These are phyloP conservation scores for Stictonetta naevosa DNA, from an alignment of 2,113 vertebrate species.

Conservation along the genomic window DNA sequence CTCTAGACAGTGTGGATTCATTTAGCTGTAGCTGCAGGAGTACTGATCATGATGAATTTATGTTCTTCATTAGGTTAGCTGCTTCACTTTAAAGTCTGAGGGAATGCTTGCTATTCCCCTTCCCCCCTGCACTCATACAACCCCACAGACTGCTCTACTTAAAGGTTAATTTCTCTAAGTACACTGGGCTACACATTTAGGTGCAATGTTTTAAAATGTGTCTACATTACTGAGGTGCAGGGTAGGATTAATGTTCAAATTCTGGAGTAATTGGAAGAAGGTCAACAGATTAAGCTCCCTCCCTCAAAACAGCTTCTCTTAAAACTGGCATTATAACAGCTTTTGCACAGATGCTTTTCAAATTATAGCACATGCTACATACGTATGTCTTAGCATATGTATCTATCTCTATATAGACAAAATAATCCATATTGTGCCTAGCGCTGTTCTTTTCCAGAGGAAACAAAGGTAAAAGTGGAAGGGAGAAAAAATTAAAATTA, in stretches of 20 bases:
- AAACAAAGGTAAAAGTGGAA: neutral
- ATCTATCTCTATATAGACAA: neutral
- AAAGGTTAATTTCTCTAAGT: neutral
- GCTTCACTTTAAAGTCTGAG: neutral
- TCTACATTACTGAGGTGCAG: neutral
- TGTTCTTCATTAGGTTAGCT: neutral
- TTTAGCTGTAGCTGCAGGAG: slow-evolving; percentile 18
- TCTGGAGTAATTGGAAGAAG: neutral
- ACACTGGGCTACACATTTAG: neutral
- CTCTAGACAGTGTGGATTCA: neutral
- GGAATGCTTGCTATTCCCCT: neutral
- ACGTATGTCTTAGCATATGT: neutral
- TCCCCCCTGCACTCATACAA: neutral
- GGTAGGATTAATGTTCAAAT: neutral
- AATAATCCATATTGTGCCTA: neutral
- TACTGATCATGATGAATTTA: neutral
- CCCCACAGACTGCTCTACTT: neutral
- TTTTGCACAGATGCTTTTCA: neutral
- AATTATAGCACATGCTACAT: neutral
- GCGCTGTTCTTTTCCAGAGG: neutral
- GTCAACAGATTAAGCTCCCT: neutral
- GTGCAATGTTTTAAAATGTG: neutral
- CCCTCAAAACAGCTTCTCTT: neutral
- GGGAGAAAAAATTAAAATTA: neutral
- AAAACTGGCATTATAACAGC: neutral